Base-by-base conservation (phyloP, 2,888 invertebrate species). In the Lasioglossum calceatum region DNA sequence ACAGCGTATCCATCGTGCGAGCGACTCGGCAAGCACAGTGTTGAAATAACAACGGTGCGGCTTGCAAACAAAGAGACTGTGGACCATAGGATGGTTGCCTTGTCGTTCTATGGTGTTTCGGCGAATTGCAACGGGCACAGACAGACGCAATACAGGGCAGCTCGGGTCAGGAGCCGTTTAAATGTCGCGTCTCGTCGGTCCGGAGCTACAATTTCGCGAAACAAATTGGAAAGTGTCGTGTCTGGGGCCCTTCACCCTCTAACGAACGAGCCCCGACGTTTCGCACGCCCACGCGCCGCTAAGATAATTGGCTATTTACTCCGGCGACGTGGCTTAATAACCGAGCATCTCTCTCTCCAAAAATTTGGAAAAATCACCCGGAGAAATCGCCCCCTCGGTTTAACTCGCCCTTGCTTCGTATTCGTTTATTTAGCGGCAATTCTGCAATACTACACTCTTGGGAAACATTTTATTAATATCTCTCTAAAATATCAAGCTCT, bases 161-260 rank as follows among this genome's bases (percentile, higher is more conserved):
- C 39, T 39, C 19, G 79, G 58, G 79, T 42, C 71, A 44, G 72
- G 42, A 32, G 72, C 54, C 79, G 72, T 72, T 79, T 79, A 79
- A 79, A 72, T n/a, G 79, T 42, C 79, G 27, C 58, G 71, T 54
- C 79, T 58, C 71, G 79, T 79, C 64, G 67, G 50, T 39, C 50
- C 42, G 58, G 23, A 50, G 79, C 58, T 42, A 79, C 79, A 71
- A 79, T 79, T 79, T 82, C 78, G 84, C 36, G 78, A 78, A 84
- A 84, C 77, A 84, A 84, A 84, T 85, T 84, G 85, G 70, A 79
- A 85, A 85, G 77, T 85, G 85, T 80, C 84, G 85, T 50, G 85
- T 67, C 79, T 67, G 78, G 47, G 39, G 39, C 70, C 61, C 44
- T 71, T 27, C 74, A 54, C 64, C 54, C 23, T 74, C 23, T 83